Evolutionary conservation across 1,140 invertebrate genomes (phyloP), one percentile per base, ranked within the genome.

Genomic region (Drosophila sproati): DNA sequence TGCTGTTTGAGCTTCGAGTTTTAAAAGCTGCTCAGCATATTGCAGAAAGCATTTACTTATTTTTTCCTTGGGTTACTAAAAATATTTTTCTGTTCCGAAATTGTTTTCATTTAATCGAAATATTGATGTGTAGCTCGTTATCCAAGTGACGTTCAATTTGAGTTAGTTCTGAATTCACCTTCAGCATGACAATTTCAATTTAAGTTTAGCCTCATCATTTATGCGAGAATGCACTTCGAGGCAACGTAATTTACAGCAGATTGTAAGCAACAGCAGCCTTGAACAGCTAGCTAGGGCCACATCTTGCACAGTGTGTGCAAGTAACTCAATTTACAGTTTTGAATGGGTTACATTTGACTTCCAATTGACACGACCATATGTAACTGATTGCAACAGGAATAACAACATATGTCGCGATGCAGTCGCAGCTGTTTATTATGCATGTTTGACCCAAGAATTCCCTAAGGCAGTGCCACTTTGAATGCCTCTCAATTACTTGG

Each of bases 291-390:
- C 50, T 12, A 5, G 3, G 45, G 59, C 47, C 64, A 57, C 80
- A 66, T 74, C 20, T 73, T 64, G 51, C 35, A 59, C 57, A 48
- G 51, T 56, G 31, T 69, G 60, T 63, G 83, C 68, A 79, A 12
- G 12, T 72, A 75, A 82, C 80, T 77, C 82, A 82, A 82, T 88
- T 87, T 87, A 67, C 78, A 81, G 78, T 32, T 41, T 20, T 28
- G 64, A 78, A 76, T 87, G 82, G 56, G 39, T 60, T 66, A 51
- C 66, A 63, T 74, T 57, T 62, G 70, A 64, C 37, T 66, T 66
- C 35, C 77, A 83, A 85, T 77, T 63, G 81, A 77, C 66, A 87
- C 79, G 72, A 77, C 43, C 79, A 87, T 86, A 87, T 86, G 82
- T 43, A n/a, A n/a, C 39, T 43, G 50, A 68, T 28, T 78, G 82